Conservation (phyloP, 2,888 invertebrate species). For the Rhyacophila evoluta region DNA sequence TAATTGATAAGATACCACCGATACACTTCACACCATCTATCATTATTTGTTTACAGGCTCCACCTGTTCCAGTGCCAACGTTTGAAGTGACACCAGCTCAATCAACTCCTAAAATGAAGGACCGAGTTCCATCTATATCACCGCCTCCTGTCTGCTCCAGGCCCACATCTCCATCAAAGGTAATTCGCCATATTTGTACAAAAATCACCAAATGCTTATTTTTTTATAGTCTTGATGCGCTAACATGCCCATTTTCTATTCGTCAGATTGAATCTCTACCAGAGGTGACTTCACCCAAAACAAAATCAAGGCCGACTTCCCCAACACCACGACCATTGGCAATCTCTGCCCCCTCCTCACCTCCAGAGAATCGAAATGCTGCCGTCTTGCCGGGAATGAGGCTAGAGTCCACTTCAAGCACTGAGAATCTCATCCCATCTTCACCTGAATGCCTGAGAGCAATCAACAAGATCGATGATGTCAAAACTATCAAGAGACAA, state of each 20-base stretch:
- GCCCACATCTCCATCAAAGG: constrained; percentile 44
- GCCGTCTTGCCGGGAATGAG: constrained; percentile 59
- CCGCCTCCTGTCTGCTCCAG: constrained; percentile 53
- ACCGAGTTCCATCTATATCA: constrained; percentile 45
- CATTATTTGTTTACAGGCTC: no score
- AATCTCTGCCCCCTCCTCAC: constrained; percentile 23
- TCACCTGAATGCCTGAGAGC: constrained; percentile 64
- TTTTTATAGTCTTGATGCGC: no score
- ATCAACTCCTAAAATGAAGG: constrained; percentile 41
- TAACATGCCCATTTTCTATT: no score
- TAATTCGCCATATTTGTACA: no score
- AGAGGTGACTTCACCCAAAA: constrained; percentile 15
- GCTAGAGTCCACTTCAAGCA: constrained; percentile 65
- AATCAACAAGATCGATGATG: constrained; percentile 67
- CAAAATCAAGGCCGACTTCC: neutral
- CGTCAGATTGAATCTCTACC: neutral
- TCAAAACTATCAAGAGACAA: constrained; percentile 69
- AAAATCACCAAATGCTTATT: no score
- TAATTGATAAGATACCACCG: no score
- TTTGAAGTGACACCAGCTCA: constrained; percentile 51
- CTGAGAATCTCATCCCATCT: constrained; percentile 67
- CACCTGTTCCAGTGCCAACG: constrained; percentile 38
- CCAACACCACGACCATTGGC: constrained; percentile 25
- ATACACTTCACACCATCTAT: no score
- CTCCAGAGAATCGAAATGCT: constrained; percentile 56